Evolutionary conservation across 2,888 invertebrate species (phyloP).

Genomic region (Lacanobia wlatinum): DNA sequence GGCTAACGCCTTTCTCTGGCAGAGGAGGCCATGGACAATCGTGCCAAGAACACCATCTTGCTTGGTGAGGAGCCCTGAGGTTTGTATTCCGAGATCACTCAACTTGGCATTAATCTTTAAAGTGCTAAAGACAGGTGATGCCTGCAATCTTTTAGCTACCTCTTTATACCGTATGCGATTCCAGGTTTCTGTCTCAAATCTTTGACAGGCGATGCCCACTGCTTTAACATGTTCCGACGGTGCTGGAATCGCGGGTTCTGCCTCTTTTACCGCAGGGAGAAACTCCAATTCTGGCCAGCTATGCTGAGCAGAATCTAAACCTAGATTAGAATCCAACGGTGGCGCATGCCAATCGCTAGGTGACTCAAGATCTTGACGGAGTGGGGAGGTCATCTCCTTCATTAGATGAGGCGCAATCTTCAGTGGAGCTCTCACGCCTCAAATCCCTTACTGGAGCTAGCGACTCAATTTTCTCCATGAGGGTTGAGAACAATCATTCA

Average conservation of each 20-base stretch:
- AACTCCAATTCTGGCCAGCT: constrained; percentile 21
- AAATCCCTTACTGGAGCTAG: background rate
- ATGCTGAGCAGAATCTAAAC: background rate
- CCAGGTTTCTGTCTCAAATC: constrained; percentile 43
- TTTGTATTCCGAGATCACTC: constrained; percentile 16
- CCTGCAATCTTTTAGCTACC: constrained; percentile 44
- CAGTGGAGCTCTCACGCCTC: background rate
- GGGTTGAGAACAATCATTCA: constrained; percentile 22
- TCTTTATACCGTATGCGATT: constrained; percentile 53
- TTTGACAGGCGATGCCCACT: constrained; percentile 52
- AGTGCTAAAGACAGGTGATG: constrained; percentile 42
- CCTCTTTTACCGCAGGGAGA: constrained; percentile 33
- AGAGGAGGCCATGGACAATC: constrained; percentile 43
- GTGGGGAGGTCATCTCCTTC: background rate
- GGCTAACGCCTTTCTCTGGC: constrained; percentile 34
- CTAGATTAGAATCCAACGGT: constrained; percentile 11
- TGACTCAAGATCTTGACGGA: constrained; percentile 3
- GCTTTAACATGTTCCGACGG: constrained; percentile 28
- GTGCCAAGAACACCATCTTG: constrained; percentile 48
- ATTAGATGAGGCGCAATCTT: background rate
- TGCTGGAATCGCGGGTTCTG: constrained; percentile 44
- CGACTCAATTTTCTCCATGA: constrained; percentile 21
- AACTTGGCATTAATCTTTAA: constrained; percentile 50
- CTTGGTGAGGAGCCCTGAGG: constrained; percentile 23
- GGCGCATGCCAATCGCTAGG: constrained; percentile 13